Conservation (phyloP, 2,113 vertebrate genomes). For the Tragulus kanchil region DNA sequence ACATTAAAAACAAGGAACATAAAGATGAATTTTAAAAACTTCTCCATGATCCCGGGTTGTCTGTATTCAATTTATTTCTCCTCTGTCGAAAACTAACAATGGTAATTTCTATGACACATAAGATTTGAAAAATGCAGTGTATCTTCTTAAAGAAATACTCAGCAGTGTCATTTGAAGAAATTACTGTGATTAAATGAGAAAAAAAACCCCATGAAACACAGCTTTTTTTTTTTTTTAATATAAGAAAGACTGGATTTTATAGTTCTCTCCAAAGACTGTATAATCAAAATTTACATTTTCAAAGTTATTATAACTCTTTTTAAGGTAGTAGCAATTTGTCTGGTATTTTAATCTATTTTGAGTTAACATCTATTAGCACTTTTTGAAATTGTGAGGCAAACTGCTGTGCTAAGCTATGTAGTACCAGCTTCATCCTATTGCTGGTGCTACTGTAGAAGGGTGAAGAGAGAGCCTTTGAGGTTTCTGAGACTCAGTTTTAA, state of each 20-base stretch:
- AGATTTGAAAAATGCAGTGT: conserved; percentile 69
- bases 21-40: conserved; percentile 71
- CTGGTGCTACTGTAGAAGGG: neutral
- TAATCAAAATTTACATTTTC: conserved; percentile 81
- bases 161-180: conserved; percentile 78
- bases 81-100: conserved; percentile 68
- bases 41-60: conserved; percentile 71
- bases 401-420: conserved; percentile 82
- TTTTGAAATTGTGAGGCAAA: conserved; percentile 84
- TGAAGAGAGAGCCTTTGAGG: neutral
- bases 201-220: conserved; percentile 64
- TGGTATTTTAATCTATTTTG: conserved; percentile 83
- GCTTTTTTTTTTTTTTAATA: conserved; percentile 68
- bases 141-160: conserved; percentile 79
- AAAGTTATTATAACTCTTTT: conserved; percentile 78
- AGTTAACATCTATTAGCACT: conserved; percentile 81
- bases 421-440: conserved; percentile 55
- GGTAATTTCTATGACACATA: conserved; percentile 64
- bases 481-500: neutral
- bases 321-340: conserved; percentile 80
- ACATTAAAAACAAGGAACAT: conserved; percentile 75
- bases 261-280: conserved; percentile 76
- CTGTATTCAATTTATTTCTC: conserved; percentile 78
- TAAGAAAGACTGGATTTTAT: conserved; percentile 78
- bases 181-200: conserved; percentile 82